Base-by-base conservation (phyloP, 2,888 invertebrate species). In the Schizotus pectinicornis region DNA sequence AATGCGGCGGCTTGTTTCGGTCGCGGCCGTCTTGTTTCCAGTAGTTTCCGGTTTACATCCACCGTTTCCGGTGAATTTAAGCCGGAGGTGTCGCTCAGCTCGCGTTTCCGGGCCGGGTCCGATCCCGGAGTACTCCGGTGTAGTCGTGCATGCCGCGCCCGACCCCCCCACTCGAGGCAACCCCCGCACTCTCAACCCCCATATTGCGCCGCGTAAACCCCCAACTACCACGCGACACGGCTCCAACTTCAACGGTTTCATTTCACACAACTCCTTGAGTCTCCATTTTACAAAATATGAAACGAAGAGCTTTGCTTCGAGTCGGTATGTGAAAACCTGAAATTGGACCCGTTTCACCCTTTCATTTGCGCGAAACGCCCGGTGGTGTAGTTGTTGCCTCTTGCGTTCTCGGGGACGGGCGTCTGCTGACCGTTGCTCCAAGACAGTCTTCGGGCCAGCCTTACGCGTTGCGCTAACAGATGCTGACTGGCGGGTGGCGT, bases 381-480 rank as follows among this genome's bases (percentile, higher is more conserved):
- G 32, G 14, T 13, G 14, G 7, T 34, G 8, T 45, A 35, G 7
- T 13, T 36, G 35, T 54, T 53, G 61, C 62, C 62, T 61, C 59
- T 55, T 55, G 59, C 57, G 53, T 59, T 32, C 36, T 55, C 11
- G 47, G 34, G 54, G 36, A n/a, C 33, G 53, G 22, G 45, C 35
- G 36, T 70, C 73, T 68, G 79, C 78, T 80, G 79, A 75, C 80
- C 80, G 77, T 79, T 80, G 80, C 80, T 69, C 67, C 75, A 77
- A 74, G 80, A 80, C 81, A 80, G 80, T 78, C 80, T 80, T 78
- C 79, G 77, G 80, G 80, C 79, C 80, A 80, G 80, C 79, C 74
- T 73, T 73, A 66, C 72, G 73, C 71, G 72, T 71, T 70, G 65
- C 71, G 69, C 67, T 67, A 58, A 52, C 53, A 50, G 54, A 58